A percentile compares a stretch with the other conserved stretches of the same genome.
Conservation (phyloP, 2,797 vertebrate genomes). For the Pristis pectinata region DNA sequence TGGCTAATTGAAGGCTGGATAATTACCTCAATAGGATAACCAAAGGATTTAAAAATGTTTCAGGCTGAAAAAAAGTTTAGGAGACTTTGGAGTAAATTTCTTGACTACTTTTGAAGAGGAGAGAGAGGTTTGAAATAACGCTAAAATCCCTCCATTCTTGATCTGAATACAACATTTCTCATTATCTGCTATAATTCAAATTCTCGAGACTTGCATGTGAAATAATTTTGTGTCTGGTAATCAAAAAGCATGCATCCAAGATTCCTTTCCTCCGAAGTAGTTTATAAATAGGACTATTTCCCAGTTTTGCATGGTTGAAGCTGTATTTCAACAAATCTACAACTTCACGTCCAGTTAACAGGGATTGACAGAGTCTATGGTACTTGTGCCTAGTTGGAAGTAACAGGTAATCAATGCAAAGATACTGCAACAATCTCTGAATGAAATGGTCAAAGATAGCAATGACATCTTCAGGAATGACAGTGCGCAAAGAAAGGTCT, state of each 20-base stretch:
- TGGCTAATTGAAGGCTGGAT: background rate
- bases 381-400: background rate
- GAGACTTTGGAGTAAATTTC: background rate
- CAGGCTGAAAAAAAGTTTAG: background rate
- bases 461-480: background rate
- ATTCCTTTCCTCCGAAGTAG: background rate
- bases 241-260: background rate
- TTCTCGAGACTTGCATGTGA: too few relatives aligned
- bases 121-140: background rate
- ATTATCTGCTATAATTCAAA: background rate
- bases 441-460: background rate
- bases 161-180: background rate
- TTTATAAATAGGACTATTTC: background rate
- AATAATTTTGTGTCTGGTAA: too few relatives aligned
- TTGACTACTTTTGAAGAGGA: background rate
- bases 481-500: too few relatives aligned
- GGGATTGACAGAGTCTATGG: background rate
- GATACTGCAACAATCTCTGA: too few relatives aligned
- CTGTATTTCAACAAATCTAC: background rate
- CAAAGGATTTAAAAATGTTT: background rate
- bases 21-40: background rate
- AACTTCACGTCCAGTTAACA: background rate
- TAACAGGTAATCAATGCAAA: background rate
- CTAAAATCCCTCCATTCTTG: background rate
- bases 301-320: background rate